Evolutionary conservation across 2,888 invertebrate genomes (phyloP).

Genomic region (Eucriotettix oculatus): DNA sequence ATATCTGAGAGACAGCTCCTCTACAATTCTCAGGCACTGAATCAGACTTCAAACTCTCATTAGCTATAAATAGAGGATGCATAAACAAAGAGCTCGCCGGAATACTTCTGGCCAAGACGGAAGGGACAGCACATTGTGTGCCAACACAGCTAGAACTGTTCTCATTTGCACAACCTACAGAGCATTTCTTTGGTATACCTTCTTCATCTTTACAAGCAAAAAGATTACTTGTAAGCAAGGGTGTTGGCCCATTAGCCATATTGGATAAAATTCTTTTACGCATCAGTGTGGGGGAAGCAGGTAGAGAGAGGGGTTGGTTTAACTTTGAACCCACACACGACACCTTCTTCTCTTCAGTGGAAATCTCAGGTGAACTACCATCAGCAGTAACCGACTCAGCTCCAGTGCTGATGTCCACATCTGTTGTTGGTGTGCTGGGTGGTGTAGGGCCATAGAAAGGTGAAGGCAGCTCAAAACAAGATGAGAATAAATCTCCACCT

Average conservation of each 20-base stretch:
- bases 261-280: conserved; percentile 21
- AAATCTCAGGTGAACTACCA: background rate
- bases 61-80: conserved; percentile 33
- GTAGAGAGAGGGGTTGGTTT: conserved; percentile 15
- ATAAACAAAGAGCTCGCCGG: conserved; percentile 30
- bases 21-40: conserved; percentile 7
- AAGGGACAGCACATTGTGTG: background rate
- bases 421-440: conserved; percentile 8
- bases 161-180: background rate
- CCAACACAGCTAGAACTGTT: conserved; percentile 1
- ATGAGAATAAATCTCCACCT: conserved; percentile 44
- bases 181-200: background rate
- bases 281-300: conserved; percentile 19
- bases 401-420: background rate
- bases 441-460: conserved; percentile 32
- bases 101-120: conserved; percentile 7
- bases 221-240: background rate
- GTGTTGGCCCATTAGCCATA: conserved; percentile 15
- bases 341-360: background rate
- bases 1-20: conserved; percentile 14
- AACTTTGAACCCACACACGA: background rate
- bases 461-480: conserved; percentile 60
- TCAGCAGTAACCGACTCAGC: background rate
- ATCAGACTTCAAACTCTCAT: conserved; percentile 7
- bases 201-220: background rate